Conservation (phyloP, 2,888 invertebrate species). For the Tineola bisselliella region DNA sequence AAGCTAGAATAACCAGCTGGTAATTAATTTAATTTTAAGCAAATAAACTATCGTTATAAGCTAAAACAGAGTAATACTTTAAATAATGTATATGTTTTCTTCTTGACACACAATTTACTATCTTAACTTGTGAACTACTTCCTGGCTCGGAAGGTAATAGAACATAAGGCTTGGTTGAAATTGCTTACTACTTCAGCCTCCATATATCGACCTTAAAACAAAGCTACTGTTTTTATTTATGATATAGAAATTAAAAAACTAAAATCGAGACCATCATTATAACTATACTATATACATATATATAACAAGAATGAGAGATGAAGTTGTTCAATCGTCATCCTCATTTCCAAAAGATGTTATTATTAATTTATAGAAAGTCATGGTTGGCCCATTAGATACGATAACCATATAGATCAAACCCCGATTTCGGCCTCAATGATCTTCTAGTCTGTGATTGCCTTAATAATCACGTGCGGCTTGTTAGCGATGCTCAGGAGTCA, state of each 20-base stretch:
- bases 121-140: too few relatives aligned
- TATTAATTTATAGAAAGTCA: slow-evolving; percentile 69
- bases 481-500: slow-evolving; percentile 51
- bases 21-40: too few relatives aligned
- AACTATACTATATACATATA: neutral
- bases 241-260: neutral
- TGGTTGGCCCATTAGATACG: slow-evolving; percentile 55
- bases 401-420: slow-evolving; percentile 55
- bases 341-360: slow-evolving; percentile 43
- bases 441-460: slow-evolving; percentile 26
- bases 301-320: slow-evolving; percentile 27
- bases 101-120: too few relatives aligned
- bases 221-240: too few relatives aligned
- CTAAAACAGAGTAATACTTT: too few relatives aligned
- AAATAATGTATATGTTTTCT: too few relatives aligned
- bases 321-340: slow-evolving; percentile 51
- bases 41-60: too few relatives aligned
- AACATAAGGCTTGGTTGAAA: too few relatives aligned
- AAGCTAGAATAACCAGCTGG: too few relatives aligned
- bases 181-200: too few relatives aligned
- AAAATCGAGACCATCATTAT: neutral
- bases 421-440: slow-evolving; percentile 3
- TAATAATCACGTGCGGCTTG: slow-evolving; percentile 62
- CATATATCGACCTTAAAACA: too few relatives aligned
- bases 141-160: too few relatives aligned